These are phyloP conservation scores for Phenganax marumi DNA, from an alignment of 92 coral and sea anemone species.

Conservation along the genomic window DNA sequence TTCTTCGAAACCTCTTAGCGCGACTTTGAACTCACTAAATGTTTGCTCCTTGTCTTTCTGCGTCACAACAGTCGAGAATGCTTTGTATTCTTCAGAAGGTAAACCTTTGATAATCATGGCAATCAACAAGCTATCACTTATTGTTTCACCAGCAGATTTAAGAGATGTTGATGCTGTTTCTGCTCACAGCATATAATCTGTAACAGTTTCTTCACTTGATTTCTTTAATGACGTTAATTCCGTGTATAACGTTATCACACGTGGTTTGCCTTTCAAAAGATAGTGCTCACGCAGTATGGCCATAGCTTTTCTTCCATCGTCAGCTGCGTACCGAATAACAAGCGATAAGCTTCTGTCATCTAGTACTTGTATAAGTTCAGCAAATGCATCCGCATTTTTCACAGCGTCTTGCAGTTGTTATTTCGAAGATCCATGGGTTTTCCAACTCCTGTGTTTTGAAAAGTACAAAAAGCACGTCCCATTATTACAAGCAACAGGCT, in stretches of 20 bases:
- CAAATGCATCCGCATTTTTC: conserved; percentile 22
- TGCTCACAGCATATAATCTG: conserved; percentile 14
- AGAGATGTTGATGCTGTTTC: conserved; percentile 11
- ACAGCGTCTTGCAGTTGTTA: too few species aligned
- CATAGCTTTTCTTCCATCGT: conserved; percentile 22
- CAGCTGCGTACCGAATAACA: conserved; percentile 20
- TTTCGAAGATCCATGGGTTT: too few species aligned
- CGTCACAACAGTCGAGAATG: conserved; percentile 24
- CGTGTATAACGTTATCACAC: conserved; percentile 11
- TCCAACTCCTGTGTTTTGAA: too few species aligned
- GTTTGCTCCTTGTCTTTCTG: conserved; percentile 22
- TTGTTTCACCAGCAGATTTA: conserved; percentile 9
- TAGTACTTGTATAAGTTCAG: conserved; percentile 20
- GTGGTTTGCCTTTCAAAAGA: conserved; percentile 4
- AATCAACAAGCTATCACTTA: conserved; percentile 1
- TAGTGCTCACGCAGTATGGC: conserved; percentile 19
- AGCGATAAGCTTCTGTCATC: conserved; percentile 29
- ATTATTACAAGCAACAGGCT: too few species aligned
- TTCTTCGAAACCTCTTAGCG: conserved; percentile 33
- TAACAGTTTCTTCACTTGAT: not conserved
- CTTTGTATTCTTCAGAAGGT: conserved; percentile 1
- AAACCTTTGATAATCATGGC: conserved; percentile 21
- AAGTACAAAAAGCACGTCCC: too few species aligned
- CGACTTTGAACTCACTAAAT: conserved; percentile 22
- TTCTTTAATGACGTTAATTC: conserved; percentile 31